phyloP scores from a whole-genome alignment of 2,797 vertebrate genomes.

The Acanthopagrus latus region DNA sequence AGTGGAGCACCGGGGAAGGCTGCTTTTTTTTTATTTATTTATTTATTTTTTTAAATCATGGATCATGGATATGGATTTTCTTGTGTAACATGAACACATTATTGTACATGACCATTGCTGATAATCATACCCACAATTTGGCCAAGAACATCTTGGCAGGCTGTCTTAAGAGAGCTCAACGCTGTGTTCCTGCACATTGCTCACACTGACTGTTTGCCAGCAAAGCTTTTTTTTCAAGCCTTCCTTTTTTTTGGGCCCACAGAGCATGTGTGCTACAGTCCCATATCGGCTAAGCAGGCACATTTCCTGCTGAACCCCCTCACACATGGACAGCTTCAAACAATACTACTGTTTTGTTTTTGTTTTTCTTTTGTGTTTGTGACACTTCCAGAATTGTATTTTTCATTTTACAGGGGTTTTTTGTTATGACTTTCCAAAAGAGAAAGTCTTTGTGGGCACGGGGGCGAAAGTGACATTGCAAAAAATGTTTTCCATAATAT shows the following conservation, averaged over 20 bases:
- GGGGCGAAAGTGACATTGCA: no score
- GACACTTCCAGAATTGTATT: not conserved
- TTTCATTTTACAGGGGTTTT: not conserved
- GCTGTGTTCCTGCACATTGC: not conserved
- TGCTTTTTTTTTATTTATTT: no score
- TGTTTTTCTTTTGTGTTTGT: slow-evolving; percentile 4
- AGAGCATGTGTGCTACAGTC: not conserved
- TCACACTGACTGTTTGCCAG: not conserved
- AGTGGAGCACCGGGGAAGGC: not conserved
- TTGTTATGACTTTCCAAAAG: not conserved
- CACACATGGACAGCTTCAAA: not conserved
- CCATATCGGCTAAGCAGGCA: not conserved
- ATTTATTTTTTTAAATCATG: no score
- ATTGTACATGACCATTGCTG: not conserved
- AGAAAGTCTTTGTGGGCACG: not conserved
- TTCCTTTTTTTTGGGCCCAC: not conserved
- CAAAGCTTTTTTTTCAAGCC: not conserved
- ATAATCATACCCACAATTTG: not conserved
- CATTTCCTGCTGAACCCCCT: not conserved
- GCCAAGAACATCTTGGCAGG: not conserved
- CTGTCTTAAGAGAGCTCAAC: not conserved
- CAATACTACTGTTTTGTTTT: not conserved
- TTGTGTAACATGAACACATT: not conserved
- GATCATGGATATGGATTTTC: not conserved
- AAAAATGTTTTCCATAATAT: no score